Evolutionary conservation across 2,113 vertebrate species (phyloP), one percentile per base, ranked within the genome.

Genomic region (Catharus bicknelli): DNA sequence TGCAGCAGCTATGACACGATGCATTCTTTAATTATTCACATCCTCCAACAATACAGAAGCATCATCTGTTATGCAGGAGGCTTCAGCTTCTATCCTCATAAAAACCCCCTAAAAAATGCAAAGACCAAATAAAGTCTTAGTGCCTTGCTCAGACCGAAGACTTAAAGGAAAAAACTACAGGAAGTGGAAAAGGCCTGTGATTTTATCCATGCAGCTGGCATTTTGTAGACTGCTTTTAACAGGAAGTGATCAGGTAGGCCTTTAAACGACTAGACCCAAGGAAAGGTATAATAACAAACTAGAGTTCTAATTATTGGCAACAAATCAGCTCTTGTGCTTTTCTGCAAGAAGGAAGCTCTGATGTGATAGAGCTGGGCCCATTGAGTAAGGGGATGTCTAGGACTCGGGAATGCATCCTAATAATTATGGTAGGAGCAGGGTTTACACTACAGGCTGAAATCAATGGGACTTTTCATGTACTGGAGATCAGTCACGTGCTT

Each of bases 31-130:
- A 91, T 92, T 90, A 86, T 27, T 83, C 54, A 78, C 4, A 6
- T 82, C 74, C 55, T 68, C 18, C 43, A 75, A 51, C 64, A 64
- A 87, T 7, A 90, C 34, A 73, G 85, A 88, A 91, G 18, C 45
- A 81, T 94, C 88, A 95, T 88, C 90, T 94, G 89, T 93, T 90
- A 77, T 1, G 26, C 76, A 91, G 84, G 50, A 96, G 88, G 64
- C 61, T 76, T 55, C 42, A n/a, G 32, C 38, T 67, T 79, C 78
- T 36, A 77, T 47, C 27, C 67, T 91, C 67, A 10, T 69, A 16
- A 90, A 26, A 70, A 61, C 32, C 6, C 3, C 36, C 26, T 6
- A 23, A 67, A 86, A 54, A 67, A 5, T 34, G 16, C 48, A 25
- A 86, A 22, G 30, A 43, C 20, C 76, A 73, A 90, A 57, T 40